A percentile compares a stretch with the other conserved stretches of the same genome.
Conservation (phyloP, 2,888 invertebrate genomes). For the Microctonus brassicae region DNA sequence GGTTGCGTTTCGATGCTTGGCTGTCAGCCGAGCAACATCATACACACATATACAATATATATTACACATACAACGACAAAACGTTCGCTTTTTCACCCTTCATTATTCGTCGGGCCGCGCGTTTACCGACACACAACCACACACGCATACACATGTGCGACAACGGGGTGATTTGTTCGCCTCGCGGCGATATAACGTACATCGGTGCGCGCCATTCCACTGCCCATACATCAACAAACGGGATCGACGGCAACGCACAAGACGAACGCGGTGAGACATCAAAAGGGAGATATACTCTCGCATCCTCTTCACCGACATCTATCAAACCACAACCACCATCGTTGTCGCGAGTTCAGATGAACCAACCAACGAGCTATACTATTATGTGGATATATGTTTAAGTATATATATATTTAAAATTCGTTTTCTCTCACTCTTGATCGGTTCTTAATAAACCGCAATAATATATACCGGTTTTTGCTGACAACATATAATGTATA, state of each 20-base stretch:
- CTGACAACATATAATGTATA: conserved; percentile 31
- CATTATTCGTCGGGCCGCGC: neutral
- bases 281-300: conserved; percentile 27
- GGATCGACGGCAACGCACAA: conserved; percentile 39
- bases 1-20: conserved; percentile 30
- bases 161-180: conserved; percentile 18
- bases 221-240: conserved; percentile 16
- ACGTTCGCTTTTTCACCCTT: conserved; percentile 4
- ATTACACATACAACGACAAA: too few species aligned
- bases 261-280: conserved; percentile 29
- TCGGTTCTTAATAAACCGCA: neutral
- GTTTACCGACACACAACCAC: neutral
- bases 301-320: conserved; percentile 47
- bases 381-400: too few species aligned
- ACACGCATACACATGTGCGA: too few species aligned
- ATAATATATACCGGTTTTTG: conserved; percentile 9
- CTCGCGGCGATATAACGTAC: conserved; percentile 18
- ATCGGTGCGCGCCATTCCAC: conserved; percentile 19
- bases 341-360: conserved; percentile 18
- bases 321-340: conserved; percentile 47
- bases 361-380: conserved; percentile 7
- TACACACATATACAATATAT: too few species aligned
- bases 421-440: conserved; percentile 24
- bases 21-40: conserved; percentile 1
- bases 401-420: conserved; percentile 25